A percentile compares a stretch with the other conserved stretches of the same genome.
phyloP scores from a whole-genome alignment of 53 echinoderm and acorn worm genomes.

The Echinometra lucunter region DNA sequence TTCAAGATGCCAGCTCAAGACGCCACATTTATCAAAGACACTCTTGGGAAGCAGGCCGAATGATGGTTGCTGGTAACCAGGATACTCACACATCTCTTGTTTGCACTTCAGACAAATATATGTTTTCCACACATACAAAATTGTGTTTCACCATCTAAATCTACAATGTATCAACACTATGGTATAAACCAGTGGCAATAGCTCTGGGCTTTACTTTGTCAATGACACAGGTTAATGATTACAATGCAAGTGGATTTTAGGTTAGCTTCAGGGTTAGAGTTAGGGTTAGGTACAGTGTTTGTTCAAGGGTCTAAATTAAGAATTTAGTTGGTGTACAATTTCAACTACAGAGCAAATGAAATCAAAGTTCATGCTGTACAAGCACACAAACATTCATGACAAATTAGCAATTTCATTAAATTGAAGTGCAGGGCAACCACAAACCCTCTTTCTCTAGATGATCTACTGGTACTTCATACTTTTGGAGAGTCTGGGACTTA shows the following conservation, averaged over 20 bases:
- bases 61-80: slow-evolving; percentile 1
- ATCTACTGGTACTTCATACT: not conserved
- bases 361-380: no score
- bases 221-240: no score
- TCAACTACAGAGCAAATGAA: no score
- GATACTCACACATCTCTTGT: not conserved
- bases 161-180: no score
- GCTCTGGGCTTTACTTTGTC: no score
- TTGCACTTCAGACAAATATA: not conserved
- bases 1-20: not conserved
- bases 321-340: no score
- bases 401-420: not conserved
- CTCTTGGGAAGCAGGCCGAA: not conserved
- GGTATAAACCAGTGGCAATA: no score
- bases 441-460: not conserved
- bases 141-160: not conserved
- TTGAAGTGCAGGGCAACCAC: not conserved
- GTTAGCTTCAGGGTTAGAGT: no score
- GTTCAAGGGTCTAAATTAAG: no score
- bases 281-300: no score
- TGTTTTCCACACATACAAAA: not conserved
- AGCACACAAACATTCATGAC: not conserved
- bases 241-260: no score
- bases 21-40: slow-evolving; percentile 26
- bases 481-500: not conserved